Conservation (phyloP, 92 coral and sea anemone species). For the Nematostella vectensis region DNA sequence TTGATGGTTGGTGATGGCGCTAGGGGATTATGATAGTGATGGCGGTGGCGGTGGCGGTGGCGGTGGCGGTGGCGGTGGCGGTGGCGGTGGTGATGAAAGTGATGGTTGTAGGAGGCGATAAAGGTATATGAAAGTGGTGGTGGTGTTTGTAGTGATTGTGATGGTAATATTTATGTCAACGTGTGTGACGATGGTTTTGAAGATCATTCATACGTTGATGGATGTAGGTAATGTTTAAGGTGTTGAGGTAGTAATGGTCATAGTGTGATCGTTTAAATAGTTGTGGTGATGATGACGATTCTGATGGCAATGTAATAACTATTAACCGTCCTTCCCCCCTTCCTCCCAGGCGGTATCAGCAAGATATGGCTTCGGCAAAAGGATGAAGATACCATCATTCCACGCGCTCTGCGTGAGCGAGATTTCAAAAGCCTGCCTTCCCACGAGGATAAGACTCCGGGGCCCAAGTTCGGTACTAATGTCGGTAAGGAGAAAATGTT, state of each 20-base stretch:
- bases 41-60: background rate
- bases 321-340: constrained; percentile 73
- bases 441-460: constrained; percentile 52
- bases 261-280: too few relatives aligned
- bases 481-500: constrained; percentile 69
- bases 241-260: too few relatives aligned
- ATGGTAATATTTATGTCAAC: too few relatives aligned
- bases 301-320: constrained; percentile 76
- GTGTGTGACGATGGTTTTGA: too few relatives aligned
- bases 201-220: too few relatives aligned
- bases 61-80: background rate
- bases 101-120: background rate
- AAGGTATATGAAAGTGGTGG: too few relatives aligned
- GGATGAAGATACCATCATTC: constrained; percentile 71
- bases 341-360: constrained; percentile 74
- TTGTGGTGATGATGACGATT: constrained; percentile 85
- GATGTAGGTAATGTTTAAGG: too few relatives aligned
- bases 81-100: background rate
- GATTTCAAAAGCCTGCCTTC: constrained; percentile 80
- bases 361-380: constrained; percentile 65
- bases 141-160: too few relatives aligned
- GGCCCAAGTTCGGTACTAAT: constrained; percentile 78
- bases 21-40: background rate
- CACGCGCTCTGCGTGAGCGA: constrained; percentile 80
- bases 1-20: constrained; percentile 3